These are phyloP conservation scores for Synergus itoensis DNA, from an alignment of 2,888 invertebrate species.

Conservation along the genomic window DNA sequence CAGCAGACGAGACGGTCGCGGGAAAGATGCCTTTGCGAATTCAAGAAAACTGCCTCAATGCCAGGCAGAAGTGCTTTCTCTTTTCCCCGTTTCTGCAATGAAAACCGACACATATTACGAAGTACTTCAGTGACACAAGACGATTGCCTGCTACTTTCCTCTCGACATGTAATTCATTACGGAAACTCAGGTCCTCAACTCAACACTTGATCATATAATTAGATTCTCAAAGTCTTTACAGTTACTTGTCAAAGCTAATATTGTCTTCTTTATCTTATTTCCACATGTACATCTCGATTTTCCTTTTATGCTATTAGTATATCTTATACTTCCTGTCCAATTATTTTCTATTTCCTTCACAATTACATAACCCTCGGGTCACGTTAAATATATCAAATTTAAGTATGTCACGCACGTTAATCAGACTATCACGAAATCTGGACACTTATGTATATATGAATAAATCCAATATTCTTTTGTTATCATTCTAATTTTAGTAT, in stretches of 20 bases:
- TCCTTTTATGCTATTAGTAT: too few relatives aligned
- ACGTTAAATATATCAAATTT: background rate
- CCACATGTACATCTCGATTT: too few relatives aligned
- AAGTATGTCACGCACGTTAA: too few relatives aligned
- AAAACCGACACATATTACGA: conserved; percentile 7
- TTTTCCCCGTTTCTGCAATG: conserved; percentile 41
- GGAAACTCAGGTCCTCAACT: background rate
- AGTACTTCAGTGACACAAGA: conserved; percentile 5
- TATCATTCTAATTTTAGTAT: background rate
- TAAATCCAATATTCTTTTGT: background rate
- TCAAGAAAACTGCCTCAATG: conserved; percentile 67
- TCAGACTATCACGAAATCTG: background rate
- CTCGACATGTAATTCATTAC: conserved; percentile 12
- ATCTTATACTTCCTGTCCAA: background rate
- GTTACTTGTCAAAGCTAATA: background rate
- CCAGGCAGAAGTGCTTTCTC: conserved; percentile 60
- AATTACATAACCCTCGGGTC: background rate
- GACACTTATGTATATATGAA: background rate
- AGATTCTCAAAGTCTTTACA: background rate
- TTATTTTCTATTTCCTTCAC: background rate
- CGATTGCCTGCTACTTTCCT: conserved; percentile 26
- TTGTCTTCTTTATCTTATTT: too few relatives aligned
- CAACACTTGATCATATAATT: conserved; percentile 15
- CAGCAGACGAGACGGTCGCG: conserved; percentile 31
- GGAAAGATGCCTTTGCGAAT: conserved; percentile 60